These are phyloP conservation scores for Marronus borbonicus DNA, from an alignment of 2,888 invertebrate species.

Conservation along the genomic window DNA sequence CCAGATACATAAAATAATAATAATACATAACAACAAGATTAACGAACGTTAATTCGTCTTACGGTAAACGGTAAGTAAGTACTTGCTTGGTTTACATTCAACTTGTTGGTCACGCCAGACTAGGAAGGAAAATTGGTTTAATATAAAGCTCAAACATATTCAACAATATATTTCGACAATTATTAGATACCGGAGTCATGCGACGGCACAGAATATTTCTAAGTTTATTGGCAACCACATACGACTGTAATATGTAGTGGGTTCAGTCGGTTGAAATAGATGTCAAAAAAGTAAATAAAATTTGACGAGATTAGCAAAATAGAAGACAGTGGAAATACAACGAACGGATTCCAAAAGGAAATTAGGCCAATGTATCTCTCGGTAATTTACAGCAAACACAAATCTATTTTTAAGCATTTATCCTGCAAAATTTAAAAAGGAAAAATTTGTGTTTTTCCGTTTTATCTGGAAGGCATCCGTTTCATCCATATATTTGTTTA, in stretches of 20 bases:
- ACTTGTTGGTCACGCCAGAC: not conserved
- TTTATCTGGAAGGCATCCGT: not conserved
- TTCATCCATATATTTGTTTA: not conserved
- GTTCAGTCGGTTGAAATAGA: not conserved
- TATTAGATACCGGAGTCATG: not conserved
- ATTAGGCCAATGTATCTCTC: slow-evolving; percentile 16
- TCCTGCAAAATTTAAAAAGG: not conserved
- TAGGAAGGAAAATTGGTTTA: not conserved
- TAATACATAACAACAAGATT: no score
- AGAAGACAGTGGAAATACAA: slow-evolving; percentile 7
- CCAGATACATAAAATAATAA: not conserved
- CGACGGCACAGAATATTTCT: slow-evolving; percentile 17
- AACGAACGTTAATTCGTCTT: no score
- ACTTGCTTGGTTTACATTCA: not conserved
- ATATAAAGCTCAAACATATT: not conserved
- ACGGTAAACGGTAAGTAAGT: no score
- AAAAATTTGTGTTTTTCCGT: not conserved
- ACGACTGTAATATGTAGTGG: not conserved
- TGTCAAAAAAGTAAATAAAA: slow-evolving; percentile 32
- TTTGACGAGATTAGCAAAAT: slow-evolving; percentile 9
- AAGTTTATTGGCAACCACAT: slow-evolving; percentile 13
- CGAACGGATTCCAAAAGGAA: slow-evolving; percentile 19
- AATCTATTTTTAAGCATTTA: slow-evolving; percentile 23
- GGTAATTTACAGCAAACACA: slow-evolving; percentile 8
- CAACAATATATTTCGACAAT: not conserved